Evolutionary conservation across 2,113 vertebrate genomes (phyloP), one percentile per base, ranked within the genome.

Genomic region (Irena cyanogastra): DNA sequence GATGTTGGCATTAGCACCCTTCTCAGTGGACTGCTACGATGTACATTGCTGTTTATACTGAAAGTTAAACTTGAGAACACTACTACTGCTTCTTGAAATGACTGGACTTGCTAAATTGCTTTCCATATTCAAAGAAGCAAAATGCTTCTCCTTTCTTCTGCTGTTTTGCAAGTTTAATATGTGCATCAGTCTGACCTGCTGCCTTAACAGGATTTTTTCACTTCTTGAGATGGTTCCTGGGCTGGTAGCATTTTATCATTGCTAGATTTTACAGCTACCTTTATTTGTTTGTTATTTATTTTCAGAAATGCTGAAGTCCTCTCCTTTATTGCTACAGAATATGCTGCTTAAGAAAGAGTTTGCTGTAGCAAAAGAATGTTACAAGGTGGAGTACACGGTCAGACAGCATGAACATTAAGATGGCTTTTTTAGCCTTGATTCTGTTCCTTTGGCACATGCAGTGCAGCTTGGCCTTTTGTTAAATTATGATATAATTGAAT

Each of bases 401-500:
- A 94, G 37, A 35, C 18, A 50, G 47, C 16, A 2, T 6, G 61
- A 89, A 75, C 80, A 68, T 83, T 50, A 47, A 74, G 66, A 87
- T 20, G 65, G 45, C 33, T 77, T 94, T 94, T 83, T 52, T 59
- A 95, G 26, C 27, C 45, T 74, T 31, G 14, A n/a, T 83, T 94
- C 42, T 86, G 10, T 10, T 70, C 31, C 64, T 92, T 92, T 3
- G 24, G 31, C 60, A 63, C 53, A 63, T 16, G 18, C 53, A 37
- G 52, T 81, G 41, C 7, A 5, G 31, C 44, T 81, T 3, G 5
- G 20, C 57, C 52, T 83, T 90, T 78, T 87, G 72, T 87, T 92
- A 78, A 81, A 78, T 92, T 81, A 27, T 52, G 6, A 28, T 74
- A 74, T 72, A 92, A 91, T 94, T 90, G 54, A 79, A 90, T 95